Conservation (phyloP, 2,797 vertebrate genomes). For the Pterois miles region DNA sequence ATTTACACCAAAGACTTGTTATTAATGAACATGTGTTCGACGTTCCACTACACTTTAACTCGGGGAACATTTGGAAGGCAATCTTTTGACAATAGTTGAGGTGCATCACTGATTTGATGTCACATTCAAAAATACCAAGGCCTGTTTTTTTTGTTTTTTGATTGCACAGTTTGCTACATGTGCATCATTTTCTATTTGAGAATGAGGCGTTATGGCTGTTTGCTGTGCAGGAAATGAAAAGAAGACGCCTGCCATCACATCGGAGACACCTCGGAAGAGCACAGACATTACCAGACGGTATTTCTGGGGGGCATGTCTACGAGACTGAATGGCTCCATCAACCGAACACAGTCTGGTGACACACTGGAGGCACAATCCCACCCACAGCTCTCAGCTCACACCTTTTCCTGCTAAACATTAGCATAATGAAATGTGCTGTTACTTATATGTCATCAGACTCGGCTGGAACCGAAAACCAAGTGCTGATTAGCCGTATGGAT, state of each 20-base stretch:
- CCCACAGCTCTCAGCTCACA: slow-evolving; percentile 11
- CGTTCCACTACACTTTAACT: slow-evolving; percentile 54
- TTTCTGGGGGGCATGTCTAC: slow-evolving; percentile 57
- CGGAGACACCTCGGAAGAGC: slow-evolving; percentile 30
- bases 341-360: slow-evolving; percentile 34
- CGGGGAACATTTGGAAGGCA: slow-evolving; percentile 46
- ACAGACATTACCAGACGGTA: slow-evolving; percentile 43
- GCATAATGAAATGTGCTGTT: slow-evolving; percentile 67
- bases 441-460: slow-evolving; percentile 62
- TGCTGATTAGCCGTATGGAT: slow-evolving; percentile 52
- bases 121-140: slow-evolving; percentile 10
- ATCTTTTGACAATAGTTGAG: slow-evolving; percentile 42
- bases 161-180: slow-evolving; percentile 23
- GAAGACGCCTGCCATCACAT: not conserved
- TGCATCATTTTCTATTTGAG: slow-evolving; percentile 36
- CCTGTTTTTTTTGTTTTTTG: slow-evolving; percentile 9
- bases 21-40: slow-evolving; percentile 75
- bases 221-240: slow-evolving; percentile 27
- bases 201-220: slow-evolving; percentile 31
- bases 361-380: slow-evolving; percentile 26
- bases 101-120: slow-evolving; percentile 40
- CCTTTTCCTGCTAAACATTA: slow-evolving; percentile 53
- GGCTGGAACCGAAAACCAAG: slow-evolving; percentile 54
- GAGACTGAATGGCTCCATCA: slow-evolving; percentile 60
- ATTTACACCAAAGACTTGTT: slow-evolving; percentile 74